A percentile compares a stretch with the other conserved stretches of the same genome.
Conservation (phyloP, 2,888 invertebrate species). For the Atethmia centrago region DNA sequence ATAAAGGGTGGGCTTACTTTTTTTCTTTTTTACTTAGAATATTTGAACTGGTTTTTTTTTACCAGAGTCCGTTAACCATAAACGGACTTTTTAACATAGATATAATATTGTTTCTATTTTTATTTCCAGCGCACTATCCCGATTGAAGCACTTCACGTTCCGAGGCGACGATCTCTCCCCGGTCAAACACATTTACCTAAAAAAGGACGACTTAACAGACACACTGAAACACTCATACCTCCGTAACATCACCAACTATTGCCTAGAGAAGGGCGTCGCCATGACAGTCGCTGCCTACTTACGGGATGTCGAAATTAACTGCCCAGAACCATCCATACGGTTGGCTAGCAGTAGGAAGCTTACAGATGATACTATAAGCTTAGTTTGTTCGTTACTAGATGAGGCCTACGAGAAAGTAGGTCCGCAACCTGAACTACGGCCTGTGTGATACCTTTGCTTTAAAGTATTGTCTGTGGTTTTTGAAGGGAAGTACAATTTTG, state of each 20-base stretch:
- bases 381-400: conserved; percentile 80
- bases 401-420: conserved; percentile 85
- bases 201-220: conserved; percentile 84
- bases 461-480: conserved; percentile 38
- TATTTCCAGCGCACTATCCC: conserved; percentile 80
- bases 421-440: conserved; percentile 77
- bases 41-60: no score
- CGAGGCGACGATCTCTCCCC: conserved; percentile 93
- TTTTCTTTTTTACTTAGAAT: neutral
- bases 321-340: conserved; percentile 93
- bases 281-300: conserved; percentile 93
- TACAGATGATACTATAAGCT: conserved; percentile 91
- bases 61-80: no score
- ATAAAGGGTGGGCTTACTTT: no score
- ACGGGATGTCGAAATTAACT: conserved; percentile 91
- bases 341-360: conserved; percentile 93
- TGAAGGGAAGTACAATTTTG: conserved; percentile 60
- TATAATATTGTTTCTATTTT: neutral
- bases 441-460: conserved; percentile 58
- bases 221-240: conserved; percentile 90
- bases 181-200: conserved; percentile 93
- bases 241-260: conserved; percentile 91
- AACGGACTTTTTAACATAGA: no score
- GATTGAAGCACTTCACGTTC: conserved; percentile 87
- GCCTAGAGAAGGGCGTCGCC: conserved; percentile 92